phyloP scores from a whole-genome alignment of 92 coral and sea anemone species.

The Zoanthus sansibaricus region DNA sequence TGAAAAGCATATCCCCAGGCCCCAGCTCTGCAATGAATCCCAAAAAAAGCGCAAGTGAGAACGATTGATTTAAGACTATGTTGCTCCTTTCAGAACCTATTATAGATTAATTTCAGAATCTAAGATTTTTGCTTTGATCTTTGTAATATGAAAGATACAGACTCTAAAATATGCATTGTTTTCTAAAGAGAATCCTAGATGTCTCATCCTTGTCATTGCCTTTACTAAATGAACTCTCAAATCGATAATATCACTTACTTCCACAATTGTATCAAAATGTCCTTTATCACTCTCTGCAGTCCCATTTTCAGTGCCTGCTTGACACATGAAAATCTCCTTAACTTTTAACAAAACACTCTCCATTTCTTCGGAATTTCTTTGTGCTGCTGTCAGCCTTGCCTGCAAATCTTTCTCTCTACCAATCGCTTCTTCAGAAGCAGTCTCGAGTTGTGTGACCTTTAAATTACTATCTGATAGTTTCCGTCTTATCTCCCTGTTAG shows the following conservation, averaged over 20 bases:
- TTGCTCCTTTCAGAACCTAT: too few relatives aligned
- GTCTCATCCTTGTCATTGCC: too few relatives aligned
- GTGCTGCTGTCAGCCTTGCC: constrained; percentile 19
- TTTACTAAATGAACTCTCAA: too few relatives aligned
- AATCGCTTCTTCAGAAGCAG: background rate
- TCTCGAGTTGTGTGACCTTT: constrained; percentile 16
- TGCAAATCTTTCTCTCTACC: constrained; percentile 50
- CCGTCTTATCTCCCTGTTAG: constrained; percentile 61
- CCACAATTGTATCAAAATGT: constrained; percentile 16
- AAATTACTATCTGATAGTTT: constrained; percentile 61
- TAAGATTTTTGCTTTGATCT: too few relatives aligned
- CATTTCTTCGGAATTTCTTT: constrained; percentile 24
- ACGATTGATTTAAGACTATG: too few relatives aligned
- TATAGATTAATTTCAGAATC: too few relatives aligned
- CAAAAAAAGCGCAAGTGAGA: too few relatives aligned
- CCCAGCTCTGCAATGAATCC: too few relatives aligned
- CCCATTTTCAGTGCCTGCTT: constrained; percentile 6
- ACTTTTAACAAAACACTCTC: constrained; percentile 37
- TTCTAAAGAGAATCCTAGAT: too few relatives aligned
- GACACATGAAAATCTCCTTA: background rate
- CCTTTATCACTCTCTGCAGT: constrained; percentile 1
- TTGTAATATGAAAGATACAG: too few relatives aligned
- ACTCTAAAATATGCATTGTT: too few relatives aligned
- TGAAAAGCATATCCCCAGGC: too few relatives aligned
- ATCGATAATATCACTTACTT: background rate